A percentile compares a stretch with the other conserved stretches of the same genome.
These are phyloP conservation scores for Neosilurus mollespiculum DNA, from an alignment of 2,797 vertebrate species.

Conservation along the genomic window DNA sequence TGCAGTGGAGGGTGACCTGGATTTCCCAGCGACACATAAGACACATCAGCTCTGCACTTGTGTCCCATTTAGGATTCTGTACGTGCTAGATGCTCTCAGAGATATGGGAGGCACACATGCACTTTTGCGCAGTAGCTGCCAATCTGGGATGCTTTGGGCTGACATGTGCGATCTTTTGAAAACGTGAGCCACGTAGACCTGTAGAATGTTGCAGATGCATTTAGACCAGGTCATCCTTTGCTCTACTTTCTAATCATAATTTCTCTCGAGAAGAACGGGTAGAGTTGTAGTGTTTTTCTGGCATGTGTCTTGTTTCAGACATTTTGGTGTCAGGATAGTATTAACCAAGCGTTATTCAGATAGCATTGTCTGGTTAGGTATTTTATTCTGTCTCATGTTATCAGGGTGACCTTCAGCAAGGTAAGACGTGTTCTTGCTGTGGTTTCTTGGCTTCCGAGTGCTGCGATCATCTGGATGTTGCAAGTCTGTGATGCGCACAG, in stretches of 20 bases:
- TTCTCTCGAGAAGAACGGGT: not conserved
- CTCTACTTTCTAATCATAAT: not conserved
- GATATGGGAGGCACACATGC: not conserved
- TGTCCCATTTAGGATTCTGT: slow-evolving; percentile 37
- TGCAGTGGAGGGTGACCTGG: slow-evolving; percentile 30
- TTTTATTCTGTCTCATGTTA: not conserved
- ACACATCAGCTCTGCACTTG: slow-evolving; percentile 16
- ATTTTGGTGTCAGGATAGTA: not conserved
- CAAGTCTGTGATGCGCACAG: no score
- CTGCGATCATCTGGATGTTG: no score
- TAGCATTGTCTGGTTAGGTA: not conserved
- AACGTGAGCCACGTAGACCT: not conserved
- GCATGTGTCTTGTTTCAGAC: not conserved
- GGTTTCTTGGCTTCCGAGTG: not conserved
- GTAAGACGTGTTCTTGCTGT: not conserved
- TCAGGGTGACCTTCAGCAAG: not conserved
- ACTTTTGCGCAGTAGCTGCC: not conserved
- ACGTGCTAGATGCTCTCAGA: slow-evolving; percentile 18
- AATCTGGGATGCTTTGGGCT: not conserved
- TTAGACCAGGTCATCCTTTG: not conserved
- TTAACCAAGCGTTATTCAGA: not conserved
- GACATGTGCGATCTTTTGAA: not conserved
- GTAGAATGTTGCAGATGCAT: not conserved
- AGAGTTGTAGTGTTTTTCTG: not conserved
- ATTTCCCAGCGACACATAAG: slow-evolving; percentile 14